These are phyloP conservation scores for Acanthosepion esculentum DNA, from an alignment of 2,888 invertebrate species.

Conservation along the genomic window DNA sequence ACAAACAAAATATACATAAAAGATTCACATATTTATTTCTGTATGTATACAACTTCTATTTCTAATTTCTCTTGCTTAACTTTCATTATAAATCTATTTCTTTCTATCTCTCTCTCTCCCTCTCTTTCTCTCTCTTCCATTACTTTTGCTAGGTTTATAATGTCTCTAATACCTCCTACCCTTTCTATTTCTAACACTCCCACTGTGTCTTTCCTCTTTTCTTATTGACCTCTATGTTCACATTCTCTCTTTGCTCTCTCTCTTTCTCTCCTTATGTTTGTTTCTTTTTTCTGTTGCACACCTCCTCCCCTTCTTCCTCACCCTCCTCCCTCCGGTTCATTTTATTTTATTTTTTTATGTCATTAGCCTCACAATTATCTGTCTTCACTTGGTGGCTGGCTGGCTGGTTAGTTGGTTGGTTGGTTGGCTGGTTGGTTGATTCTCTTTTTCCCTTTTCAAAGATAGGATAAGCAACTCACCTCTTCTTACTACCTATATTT, in stretches of 20 bases:
- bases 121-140: not conserved
- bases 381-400: not conserved
- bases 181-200: not conserved
- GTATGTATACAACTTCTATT: not conserved
- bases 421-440: not conserved
- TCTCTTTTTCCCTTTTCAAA: not conserved
- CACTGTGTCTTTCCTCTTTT: not conserved
- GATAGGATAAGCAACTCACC: not conserved
- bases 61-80: not conserved
- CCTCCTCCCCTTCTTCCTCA: not conserved
- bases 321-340: not conserved
- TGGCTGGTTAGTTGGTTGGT: not conserved
- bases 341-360: not conserved
- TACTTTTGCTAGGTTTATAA: not conserved
- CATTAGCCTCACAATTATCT: slow-evolving; percentile 33
- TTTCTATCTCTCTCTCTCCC: not conserved
- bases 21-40: not conserved
- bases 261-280: not conserved
- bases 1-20: not conserved
- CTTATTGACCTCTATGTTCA: not conserved
- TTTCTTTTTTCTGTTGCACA: too few relatives aligned
- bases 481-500: not conserved
- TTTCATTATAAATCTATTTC: not conserved
- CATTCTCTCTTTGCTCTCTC: too few relatives aligned
- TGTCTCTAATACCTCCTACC: not conserved